Evolutionary conservation across 2,888 invertebrate genomes (phyloP).

Genomic region (Eristalis tenax): DNA sequence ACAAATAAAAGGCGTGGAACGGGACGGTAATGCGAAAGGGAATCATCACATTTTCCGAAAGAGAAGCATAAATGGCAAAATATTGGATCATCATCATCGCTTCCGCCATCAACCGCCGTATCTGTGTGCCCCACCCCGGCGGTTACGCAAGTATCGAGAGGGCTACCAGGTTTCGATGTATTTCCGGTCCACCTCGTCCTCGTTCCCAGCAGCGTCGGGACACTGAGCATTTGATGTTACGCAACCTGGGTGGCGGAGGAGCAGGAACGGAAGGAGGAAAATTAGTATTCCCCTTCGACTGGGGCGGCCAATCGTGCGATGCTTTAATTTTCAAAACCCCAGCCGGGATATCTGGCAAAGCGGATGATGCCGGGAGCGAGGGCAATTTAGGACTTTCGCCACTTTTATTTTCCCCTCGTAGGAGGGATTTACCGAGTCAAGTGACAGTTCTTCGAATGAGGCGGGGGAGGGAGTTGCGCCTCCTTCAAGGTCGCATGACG

Average conservation of each 20-base stretch:
- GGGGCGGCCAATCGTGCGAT: constrained; percentile 43
- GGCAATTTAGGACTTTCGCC: constrained; percentile 1
- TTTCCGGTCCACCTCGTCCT: constrained; percentile 1
- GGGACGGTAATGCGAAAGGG: constrained; percentile 1
- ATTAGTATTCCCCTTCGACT: constrained; percentile 40
- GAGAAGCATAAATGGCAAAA: constrained; percentile 40
- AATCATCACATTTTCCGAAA: constrained; percentile 26
- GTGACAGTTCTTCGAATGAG: constrained; percentile 15
- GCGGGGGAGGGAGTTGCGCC: background rate
- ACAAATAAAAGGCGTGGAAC: constrained; percentile 12
- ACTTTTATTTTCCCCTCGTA: background rate
- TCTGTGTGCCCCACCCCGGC: background rate
- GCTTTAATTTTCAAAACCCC: constrained; percentile 39
- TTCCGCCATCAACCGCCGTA: constrained; percentile 15
- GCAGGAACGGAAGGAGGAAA: constrained; percentile 8
- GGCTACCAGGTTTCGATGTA: constrained; percentile 16
- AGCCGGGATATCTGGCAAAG: constrained; percentile 28
- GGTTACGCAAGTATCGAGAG: constrained; percentile 17
- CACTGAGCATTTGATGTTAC: constrained; percentile 4
- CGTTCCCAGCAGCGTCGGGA: background rate
- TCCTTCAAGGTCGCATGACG: background rate
- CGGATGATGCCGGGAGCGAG: constrained; percentile 19
- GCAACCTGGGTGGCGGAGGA: constrained; percentile 5
- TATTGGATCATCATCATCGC: constrained; percentile 41
- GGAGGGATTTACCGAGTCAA: constrained; percentile 1